Conservation (phyloP, 2,888 invertebrate genomes). For the Uropetala carovei region DNA sequence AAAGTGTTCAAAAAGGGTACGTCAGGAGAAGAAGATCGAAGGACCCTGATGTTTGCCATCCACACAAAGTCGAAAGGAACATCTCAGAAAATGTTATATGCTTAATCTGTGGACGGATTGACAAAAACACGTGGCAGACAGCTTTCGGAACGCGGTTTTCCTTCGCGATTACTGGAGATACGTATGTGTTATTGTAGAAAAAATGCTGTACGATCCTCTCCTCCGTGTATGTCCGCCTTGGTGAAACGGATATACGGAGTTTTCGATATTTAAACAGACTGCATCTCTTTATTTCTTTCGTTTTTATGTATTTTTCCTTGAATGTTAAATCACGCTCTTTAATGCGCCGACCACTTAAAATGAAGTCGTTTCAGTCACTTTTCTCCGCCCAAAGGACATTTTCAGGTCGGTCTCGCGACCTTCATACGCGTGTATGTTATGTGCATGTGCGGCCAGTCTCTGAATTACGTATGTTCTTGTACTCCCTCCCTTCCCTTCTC, state of each 20-base stretch:
- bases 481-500: neutral
- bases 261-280: too few species aligned
- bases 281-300: too few species aligned
- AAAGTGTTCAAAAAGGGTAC: too few species aligned
- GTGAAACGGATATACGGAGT: too few species aligned
- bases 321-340: too few species aligned
- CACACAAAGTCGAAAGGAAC: neutral
- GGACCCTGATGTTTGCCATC: too few species aligned
- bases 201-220: neutral
- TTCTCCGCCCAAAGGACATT: neutral
- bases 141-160: neutral
- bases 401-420: neutral
- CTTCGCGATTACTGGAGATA: neutral
- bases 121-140: neutral
- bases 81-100: neutral
- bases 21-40: too few species aligned
- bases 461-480: constrained; percentile 1
- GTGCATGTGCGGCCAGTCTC: neutral
- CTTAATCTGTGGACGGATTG: neutral
- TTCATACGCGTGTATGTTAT: neutral
- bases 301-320: too few species aligned
- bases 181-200: neutral
- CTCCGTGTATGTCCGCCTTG: neutral
- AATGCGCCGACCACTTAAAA: too few species aligned
- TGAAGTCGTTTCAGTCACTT: neutral